A percentile compares a stretch with the other conserved stretches of the same genome.
These are phyloP conservation scores for Oscheius sp. DNA, from an alignment of 2,888 invertebrate genomes.

Conservation along the genomic window DNA sequence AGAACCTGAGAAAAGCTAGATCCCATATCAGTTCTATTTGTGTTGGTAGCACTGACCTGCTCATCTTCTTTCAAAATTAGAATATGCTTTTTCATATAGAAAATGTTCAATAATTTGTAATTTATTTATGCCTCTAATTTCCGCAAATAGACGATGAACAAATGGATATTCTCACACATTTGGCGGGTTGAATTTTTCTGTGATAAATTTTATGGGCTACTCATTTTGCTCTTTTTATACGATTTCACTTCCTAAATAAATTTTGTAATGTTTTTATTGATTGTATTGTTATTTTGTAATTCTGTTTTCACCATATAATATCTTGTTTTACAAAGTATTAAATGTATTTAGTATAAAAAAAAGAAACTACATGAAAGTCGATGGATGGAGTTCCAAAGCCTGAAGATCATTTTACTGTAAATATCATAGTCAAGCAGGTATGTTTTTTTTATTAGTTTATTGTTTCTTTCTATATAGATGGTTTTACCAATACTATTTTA, in stretches of 20 bases:
- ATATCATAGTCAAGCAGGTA: conserved; percentile 36
- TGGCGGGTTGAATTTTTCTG: no score
- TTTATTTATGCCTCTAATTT: no score
- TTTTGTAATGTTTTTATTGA: not conserved
- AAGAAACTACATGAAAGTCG: conserved; percentile 7
- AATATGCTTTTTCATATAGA: no score
- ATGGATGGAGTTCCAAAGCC: conserved; percentile 35
- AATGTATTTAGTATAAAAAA: no score
- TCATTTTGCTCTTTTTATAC: no score
- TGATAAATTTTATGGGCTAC: no score
- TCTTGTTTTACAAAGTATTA: not conserved
- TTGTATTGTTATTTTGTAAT: not conserved
- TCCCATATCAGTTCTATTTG: no score
- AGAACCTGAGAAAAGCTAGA: not conserved
- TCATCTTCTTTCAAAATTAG: no score
- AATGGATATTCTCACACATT: no score
- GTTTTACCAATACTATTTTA: not conserved
- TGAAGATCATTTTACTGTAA: conserved; percentile 36
- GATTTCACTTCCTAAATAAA: not conserved
- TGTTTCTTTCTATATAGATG: not conserved
- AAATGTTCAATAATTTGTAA: no score
- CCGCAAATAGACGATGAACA: no score
- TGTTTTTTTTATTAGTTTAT: not conserved
- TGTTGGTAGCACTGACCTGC: no score
- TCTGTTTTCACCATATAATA: not conserved